Base-by-base conservation (phyloP, 2,888 invertebrate species). In the Rhimphoctona megacephalus region DNA sequence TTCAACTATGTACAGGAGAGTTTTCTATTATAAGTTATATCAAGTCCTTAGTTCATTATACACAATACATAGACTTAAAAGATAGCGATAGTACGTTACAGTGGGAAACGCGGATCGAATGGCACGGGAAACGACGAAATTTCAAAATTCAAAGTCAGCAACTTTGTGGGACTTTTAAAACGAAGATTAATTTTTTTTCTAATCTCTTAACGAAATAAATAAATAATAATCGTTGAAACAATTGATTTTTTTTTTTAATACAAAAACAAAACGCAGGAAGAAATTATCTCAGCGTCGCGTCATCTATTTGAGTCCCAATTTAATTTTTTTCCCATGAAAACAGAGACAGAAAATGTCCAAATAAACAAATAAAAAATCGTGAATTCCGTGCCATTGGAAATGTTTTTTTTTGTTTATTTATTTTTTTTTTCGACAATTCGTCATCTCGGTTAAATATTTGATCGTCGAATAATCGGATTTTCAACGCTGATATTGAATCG, bases 21-120 rank as follows among this genome's bases (percentile, higher is more conserved):
- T 93, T 91, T 83, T 92, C 92, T 94, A 92, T 93, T 70, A 86
- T 88, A 87, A 91, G 78, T 91, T 92, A 91, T 90, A 92, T 93
- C 92, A 91, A 93, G 92, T 94, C 92, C 92, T 93, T 93, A 93
- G 92, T 92, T 92, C 92, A 92, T 93, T 93, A 93, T 94, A 93
- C 93, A 93, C 93, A 94, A 91, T 94, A 94, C 92, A 94, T 93
- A 92, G 92, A 92, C 93, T 94, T 94, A 94, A 69, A 90, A 91
- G 87, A 89, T 92, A 92, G 90, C 90, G 88, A 90, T 91, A 91
- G 90, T 92, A 91, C 89, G 89, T 90, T 90, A 92, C 89, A 81
- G 69, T 82, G 49, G 74, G 66, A 92, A 91, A 90, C 90, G 89
- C 89, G 88, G 88, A 89, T 87, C 91, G 82, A 87, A 88, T 89